Evolutionary conservation across 2,113 vertebrate genomes (phyloP), one percentile per base, ranked within the genome.

Genomic region (Podilymbus podiceps): DNA sequence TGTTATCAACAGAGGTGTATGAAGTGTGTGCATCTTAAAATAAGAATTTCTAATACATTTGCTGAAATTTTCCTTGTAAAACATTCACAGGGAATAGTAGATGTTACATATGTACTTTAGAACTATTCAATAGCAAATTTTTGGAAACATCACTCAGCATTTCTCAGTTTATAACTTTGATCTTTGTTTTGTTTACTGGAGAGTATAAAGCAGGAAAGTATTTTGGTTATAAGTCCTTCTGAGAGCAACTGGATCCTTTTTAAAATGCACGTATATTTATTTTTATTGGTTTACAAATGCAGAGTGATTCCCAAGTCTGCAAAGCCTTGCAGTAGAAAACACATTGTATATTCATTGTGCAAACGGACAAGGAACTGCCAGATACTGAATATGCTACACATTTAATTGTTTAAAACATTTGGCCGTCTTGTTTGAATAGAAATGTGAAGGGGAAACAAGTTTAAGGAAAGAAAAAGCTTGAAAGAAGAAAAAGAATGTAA

Each of bases 371-470:
- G 52, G 19, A 86, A 33, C 52, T 86, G 75, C 49, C 60, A 94
- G 73, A 72, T 64, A 40, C 38, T 53, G 83, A 63, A 78, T 81
- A 69, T 83, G 52, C 60, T 92, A 33, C 52, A 60, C 8, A 16
- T 90, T 93, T 78, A 68, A 23, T 79, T 89, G 28, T 87, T 89
- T 92, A 78, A 93, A 94, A 33, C 24, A 44, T 60, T 95, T 60
- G 68, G 24, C 62, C 0, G 0, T 27, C 46, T 78, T 85, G 35
- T 92, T 75, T 89, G 52, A 87, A 60, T 68, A 62, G 52, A 89
- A 87, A 90, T 72, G n/a, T 8, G n/a, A 68, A 22, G 44, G 60
- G 33, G 9, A 35, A 76, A 58, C 11, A 71, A 66, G 50, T 69
- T 69, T 18, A 82, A 94, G 69, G 44, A 35, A 91, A 79, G 30